Base-by-base conservation (phyloP, 2,888 invertebrate genomes). In the Seira ritae region DNA sequence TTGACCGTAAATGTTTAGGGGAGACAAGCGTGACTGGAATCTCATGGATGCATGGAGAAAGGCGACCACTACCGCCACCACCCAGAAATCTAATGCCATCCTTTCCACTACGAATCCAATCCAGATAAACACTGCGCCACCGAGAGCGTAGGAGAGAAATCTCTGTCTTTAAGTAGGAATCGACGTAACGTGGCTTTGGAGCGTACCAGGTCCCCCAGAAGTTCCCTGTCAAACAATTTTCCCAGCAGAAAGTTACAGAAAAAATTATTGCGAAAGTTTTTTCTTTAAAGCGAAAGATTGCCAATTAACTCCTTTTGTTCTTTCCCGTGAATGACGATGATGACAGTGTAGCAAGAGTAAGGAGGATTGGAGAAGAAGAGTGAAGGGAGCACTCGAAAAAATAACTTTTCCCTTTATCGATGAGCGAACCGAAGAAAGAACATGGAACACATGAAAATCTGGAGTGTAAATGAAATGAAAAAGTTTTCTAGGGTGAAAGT, bases 221-320 rank as follows among this genome's bases (percentile, higher is more conserved):
- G 78, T 78, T 80, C 68, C 69, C 66, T 62, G 80, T 80, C 72
- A 80, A 80, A 81, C 70, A 81, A 73, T 75, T 75, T 66, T 75
- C 70, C 69, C 74, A 80, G 80, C 72, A 71, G 67, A 72, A 82
- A 82, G 77, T 66, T 31, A 76, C 72, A 71, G 71, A 82, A 82
- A 78, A 82, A 76, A 76, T 75, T 82, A 82, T 82, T 82, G 72
- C 76, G 67, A 82, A 82, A 82, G 67, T 81, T 82, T 76, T 72
- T 69, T 73, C n/a, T 74, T 71, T 17, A 66, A 76, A 65, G 72
- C 66, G 77, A 80, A 80, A 69, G 82, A 82, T 82, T 82, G 82
- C 82, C 82, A 82, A 82, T 82, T 82, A 82, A 75, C 71, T 77
- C 82, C 69, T 60, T 24, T 60, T 70, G 67, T 71, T 77, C 50